These are phyloP conservation scores for Trematocara marginatum DNA, from an alignment of 2,113 vertebrate genomes.

Conservation along the genomic window DNA sequence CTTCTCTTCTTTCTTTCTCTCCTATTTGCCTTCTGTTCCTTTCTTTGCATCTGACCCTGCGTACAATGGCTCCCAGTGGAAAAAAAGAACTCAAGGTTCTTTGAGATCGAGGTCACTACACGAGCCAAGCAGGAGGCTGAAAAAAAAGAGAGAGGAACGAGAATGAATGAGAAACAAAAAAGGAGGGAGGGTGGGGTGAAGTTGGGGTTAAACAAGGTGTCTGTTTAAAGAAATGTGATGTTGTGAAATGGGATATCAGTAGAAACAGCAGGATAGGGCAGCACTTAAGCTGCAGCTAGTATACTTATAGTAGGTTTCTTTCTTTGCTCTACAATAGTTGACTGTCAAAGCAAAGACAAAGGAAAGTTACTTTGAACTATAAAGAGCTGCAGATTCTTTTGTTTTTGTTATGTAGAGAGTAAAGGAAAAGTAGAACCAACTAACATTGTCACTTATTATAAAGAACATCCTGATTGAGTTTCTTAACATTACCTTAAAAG, in stretches of 20 bases:
- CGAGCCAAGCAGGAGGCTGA: constrained; percentile 32
- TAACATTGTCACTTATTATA: neutral
- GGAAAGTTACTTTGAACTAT: neutral
- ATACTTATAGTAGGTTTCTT: neutral
- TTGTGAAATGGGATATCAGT: constrained; percentile 48
- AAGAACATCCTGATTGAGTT: neutral
- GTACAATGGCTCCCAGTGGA: constrained; percentile 57
- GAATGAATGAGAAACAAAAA: constrained; percentile 35
- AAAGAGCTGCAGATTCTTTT: neutral
- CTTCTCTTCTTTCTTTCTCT: constrained; percentile 21
- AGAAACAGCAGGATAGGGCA: constrained; percentile 27
- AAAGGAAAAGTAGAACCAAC: neutral
- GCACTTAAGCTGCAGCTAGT: neutral
- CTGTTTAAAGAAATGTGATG: constrained; percentile 44
- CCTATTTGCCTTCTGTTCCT: constrained; percentile 54
- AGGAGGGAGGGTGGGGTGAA: constrained; percentile 24
- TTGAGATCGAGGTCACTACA: constrained; percentile 52
- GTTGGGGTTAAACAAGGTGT: constrained; percentile 38
- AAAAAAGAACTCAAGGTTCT: constrained; percentile 31
- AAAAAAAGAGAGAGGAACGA: neutral
- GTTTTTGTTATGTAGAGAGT: neutral
- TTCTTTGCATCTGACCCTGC: constrained; percentile 44
- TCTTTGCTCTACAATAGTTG: neutral
- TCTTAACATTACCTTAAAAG: neutral
- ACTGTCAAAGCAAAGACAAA: constrained; percentile 18